Conservation (phyloP, 2,888 invertebrate species). For the Eulithis prunata region DNA sequence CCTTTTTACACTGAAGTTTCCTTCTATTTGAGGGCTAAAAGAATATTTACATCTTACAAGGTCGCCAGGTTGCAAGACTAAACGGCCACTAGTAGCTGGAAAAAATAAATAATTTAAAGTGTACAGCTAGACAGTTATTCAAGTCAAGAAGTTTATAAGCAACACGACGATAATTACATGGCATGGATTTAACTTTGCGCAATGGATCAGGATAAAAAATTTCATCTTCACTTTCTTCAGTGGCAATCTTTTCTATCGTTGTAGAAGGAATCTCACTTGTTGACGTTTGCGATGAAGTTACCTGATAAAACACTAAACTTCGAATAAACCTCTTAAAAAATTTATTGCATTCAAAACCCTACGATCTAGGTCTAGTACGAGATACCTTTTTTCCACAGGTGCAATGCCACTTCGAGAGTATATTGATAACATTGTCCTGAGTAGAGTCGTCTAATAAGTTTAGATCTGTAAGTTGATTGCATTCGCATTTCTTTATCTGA, state of each 20-base stretch:
- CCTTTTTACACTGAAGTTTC: slow-evolving; percentile 67
- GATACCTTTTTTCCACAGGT: slow-evolving; percentile 73
- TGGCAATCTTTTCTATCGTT: slow-evolving; percentile 49
- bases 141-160: neutral
- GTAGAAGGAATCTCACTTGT: slow-evolving; percentile 66
- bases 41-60: slow-evolving; percentile 75
- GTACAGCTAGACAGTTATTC: neutral
- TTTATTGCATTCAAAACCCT: neutral
- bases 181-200: slow-evolving; percentile 55
- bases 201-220: slow-evolving; percentile 60
- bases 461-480: slow-evolving; percentile 70
- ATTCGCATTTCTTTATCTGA: slow-evolving; percentile 77
- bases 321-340: neutral
- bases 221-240: slow-evolving; percentile 51
- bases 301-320: slow-evolving; percentile 46
- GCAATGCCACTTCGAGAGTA: slow-evolving; percentile 77
- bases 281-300: slow-evolving; percentile 70
- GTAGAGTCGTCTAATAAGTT: slow-evolving; percentile 69
- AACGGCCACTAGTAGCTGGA: slow-evolving; percentile 56
- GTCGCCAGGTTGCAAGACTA: slow-evolving; percentile 71
- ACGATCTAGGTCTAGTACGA: neutral
- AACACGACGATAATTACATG: slow-evolving; percentile 43
- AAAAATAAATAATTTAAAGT: slow-evolving; percentile 22
- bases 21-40: slow-evolving; percentile 72
- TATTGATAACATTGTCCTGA: slow-evolving; percentile 73